phyloP scores from a whole-genome alignment of 2,113 vertebrate species.

The Oncorhynchus nerka region DNA sequence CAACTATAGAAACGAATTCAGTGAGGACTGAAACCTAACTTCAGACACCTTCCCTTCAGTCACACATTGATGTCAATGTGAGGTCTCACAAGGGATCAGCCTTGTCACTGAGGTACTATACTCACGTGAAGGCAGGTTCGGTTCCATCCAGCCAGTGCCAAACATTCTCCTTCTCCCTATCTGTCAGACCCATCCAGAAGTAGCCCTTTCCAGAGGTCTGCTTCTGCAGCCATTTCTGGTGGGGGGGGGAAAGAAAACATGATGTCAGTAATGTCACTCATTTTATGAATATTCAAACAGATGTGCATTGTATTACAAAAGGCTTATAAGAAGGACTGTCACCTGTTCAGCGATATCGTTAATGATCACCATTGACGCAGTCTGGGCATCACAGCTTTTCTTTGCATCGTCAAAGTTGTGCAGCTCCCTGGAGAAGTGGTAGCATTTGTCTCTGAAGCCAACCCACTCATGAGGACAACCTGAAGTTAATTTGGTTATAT shows the following conservation, averaged over 20 bases:
- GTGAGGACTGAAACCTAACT: background rate
- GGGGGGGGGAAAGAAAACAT: slow-evolving; percentile 32
- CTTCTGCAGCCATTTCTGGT: slow-evolving; percentile 88
- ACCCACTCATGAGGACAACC: slow-evolving; percentile 85
- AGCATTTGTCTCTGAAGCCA: slow-evolving; percentile 86
- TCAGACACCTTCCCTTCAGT: background rate
- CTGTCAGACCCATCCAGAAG: slow-evolving; percentile 93
- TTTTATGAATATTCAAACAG: too few relatives aligned
- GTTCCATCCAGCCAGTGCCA: slow-evolving; percentile 93
- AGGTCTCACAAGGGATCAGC: background rate
- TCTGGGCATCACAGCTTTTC: slow-evolving; percentile 73
- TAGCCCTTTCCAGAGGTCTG: slow-evolving; percentile 80
- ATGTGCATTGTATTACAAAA: background rate
- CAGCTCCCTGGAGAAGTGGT: slow-evolving; percentile 85
- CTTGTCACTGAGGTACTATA: slow-evolving; percentile 36
- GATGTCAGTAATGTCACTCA: too few relatives aligned
- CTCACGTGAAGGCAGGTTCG: slow-evolving; percentile 82
- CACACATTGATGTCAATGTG: background rate
- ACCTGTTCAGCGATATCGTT: slow-evolving; percentile 88
- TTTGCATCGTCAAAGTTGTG: slow-evolving; percentile 84
- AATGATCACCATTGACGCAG: slow-evolving; percentile 83
- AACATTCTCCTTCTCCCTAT: slow-evolving; percentile 78
- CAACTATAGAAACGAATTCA: background rate
- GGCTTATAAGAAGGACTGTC: slow-evolving; percentile 12
- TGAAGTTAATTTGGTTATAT: slow-evolving; percentile 39